Evolutionary conservation across 2,888 invertebrate species (phyloP).

Genomic region (Bruchidius siliquastri): DNA sequence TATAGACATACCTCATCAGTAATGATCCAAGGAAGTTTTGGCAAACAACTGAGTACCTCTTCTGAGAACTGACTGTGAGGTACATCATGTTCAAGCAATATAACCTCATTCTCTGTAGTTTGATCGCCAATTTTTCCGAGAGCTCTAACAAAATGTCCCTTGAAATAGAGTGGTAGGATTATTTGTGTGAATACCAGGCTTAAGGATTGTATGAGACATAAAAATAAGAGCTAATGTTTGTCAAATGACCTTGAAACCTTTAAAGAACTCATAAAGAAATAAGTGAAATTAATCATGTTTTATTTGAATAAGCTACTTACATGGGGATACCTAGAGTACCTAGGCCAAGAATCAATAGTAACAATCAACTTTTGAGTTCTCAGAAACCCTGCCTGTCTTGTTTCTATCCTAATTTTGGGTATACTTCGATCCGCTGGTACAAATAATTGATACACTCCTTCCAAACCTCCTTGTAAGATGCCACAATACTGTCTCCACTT

Average conservation of each 20-base stretch:
- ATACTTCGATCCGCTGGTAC: conserved; percentile 91
- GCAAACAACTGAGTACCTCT: conserved; percentile 86
- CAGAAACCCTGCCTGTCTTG: conserved; percentile 79
- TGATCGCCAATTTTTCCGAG: conserved; percentile 91
- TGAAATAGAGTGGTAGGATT: conserved; percentile 16
- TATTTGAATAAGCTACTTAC: conserved; percentile 46
- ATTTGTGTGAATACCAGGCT: too few relatives aligned
- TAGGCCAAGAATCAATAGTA: conserved; percentile 94
- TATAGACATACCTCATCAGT: conserved; percentile 63
- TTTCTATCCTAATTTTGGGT: conserved; percentile 93
- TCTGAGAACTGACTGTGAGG: conserved; percentile 95
- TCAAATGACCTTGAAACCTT: too few relatives aligned
- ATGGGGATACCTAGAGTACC: conserved; percentile 85
- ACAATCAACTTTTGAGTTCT: conserved; percentile 86
- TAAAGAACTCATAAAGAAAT: too few relatives aligned
- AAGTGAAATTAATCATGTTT: too few relatives aligned
- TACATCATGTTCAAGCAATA: conserved; percentile 93
- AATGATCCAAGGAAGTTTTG: conserved; percentile 84
- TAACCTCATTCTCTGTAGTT: conserved; percentile 93
- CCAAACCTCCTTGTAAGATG: conserved; percentile 75
- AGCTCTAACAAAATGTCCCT: conserved; percentile 92
- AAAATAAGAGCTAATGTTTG: too few relatives aligned
- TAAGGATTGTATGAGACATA: too few relatives aligned
- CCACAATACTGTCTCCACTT: conserved; percentile 99
- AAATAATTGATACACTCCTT: conserved; percentile 77